Evolutionary conservation across 92 coral and sea anemone species (phyloP).

Genomic region (Porites lobata): DNA sequence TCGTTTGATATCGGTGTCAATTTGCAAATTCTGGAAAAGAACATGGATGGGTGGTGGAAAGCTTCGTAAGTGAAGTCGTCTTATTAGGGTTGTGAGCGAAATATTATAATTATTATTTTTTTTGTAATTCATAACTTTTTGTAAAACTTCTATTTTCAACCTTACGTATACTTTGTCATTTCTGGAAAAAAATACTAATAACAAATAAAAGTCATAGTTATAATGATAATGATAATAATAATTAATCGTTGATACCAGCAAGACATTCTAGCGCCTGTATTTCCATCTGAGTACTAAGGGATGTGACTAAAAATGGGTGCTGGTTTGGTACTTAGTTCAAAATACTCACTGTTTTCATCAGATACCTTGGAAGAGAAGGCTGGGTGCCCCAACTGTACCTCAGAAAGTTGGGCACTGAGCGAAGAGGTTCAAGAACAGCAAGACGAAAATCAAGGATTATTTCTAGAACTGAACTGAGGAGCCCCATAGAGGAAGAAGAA

Average conservation of each 20-base stretch:
- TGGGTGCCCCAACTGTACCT: conserved; percentile 57
- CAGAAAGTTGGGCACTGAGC: conserved; percentile 49
- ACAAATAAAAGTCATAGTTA: too few relatives aligned
- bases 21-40: conserved; percentile 66
- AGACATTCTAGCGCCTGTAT: too few relatives aligned
- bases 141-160: too few relatives aligned
- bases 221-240: too few relatives aligned
- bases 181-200: too few relatives aligned
- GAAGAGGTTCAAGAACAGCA: not conserved
- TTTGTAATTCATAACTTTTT: too few relatives aligned
- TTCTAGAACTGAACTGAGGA: conserved; percentile 24
- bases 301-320: too few relatives aligned
- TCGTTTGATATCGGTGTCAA: conserved; percentile 76
- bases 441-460: conserved; percentile 44
- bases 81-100: too few relatives aligned
- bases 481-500: conserved; percentile 4
- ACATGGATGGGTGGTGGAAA: conserved; percentile 80
- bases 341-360: not conserved
- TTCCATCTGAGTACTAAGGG: too few relatives aligned
- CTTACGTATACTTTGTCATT: too few relatives aligned
- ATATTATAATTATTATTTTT: too few relatives aligned
- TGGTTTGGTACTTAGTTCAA: not conserved
- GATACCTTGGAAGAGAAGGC: conserved; percentile 71
- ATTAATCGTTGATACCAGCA: too few relatives aligned
- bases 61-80: conserved; percentile 50